A percentile compares a stretch with the other conserved stretches of the same genome.
phyloP scores from a whole-genome alignment of 1,140 invertebrate species.

The Arion vulgaris region DNA sequence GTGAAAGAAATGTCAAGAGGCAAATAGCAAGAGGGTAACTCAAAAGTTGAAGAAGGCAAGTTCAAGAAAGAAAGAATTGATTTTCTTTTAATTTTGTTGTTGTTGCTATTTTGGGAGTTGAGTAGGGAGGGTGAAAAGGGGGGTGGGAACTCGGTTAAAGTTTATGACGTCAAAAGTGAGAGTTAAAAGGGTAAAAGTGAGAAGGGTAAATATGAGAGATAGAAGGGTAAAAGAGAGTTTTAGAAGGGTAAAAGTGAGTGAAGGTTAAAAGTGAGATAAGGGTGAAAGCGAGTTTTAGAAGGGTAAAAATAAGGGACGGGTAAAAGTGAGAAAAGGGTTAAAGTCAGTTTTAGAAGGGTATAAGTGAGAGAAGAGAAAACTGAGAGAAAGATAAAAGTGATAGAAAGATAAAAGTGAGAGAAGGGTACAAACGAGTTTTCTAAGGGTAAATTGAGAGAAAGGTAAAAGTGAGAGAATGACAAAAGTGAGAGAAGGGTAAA shows the following conservation, averaged over 20 bases:
- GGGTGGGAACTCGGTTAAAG: background rate
- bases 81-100: background rate
- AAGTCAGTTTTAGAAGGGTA: no score
- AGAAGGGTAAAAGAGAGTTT: background rate
- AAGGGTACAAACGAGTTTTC: no score
- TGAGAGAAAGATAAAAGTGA: no score
- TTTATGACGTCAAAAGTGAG: background rate
- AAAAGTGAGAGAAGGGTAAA: no score
- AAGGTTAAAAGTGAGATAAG: no score
- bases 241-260: background rate
- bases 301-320: no score
- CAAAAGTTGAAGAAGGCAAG: background rate
- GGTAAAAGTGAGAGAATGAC: no score
- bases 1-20: conserved; percentile 19
- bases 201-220: background rate
- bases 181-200: background rate
- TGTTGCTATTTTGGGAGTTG: background rate
- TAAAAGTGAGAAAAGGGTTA: no score
- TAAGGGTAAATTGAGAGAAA: no score
- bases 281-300: no score
- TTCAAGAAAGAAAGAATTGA: background rate
- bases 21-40: conserved; percentile 4
- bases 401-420: no score
- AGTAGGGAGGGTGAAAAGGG: background rate
- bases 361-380: no score